Base-by-base conservation (phyloP, 2,113 vertebrate species). In the Plotosus lineatus region DNA sequence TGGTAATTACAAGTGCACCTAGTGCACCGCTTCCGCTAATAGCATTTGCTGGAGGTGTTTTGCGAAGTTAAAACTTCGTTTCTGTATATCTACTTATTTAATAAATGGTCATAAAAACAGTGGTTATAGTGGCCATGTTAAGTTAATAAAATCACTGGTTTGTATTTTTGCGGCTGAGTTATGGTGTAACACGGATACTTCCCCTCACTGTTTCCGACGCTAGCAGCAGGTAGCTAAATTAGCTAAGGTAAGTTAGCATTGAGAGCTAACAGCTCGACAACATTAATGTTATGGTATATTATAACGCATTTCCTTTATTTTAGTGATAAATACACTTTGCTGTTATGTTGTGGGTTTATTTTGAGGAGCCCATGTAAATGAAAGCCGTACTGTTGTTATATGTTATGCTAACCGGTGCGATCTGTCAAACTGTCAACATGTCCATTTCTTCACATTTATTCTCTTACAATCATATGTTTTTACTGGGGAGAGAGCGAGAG, bases 181-280 rank as follows among this genome's bases (percentile, higher is more conserved):
- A 93, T 92, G 92, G 83, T 92, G 90, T 92, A 90, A 88, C 86
- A 77, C 80, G 88, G 89, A 82, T 69, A 87, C 75, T 31, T 87
- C 88, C 23, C 61, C 61, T 36, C 2, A 85, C 85, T 88, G 82
- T 66, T 75, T 81, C 82, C 66, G 74, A 61, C 73, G 66, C 89
- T 82, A 58, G 87, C 88, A 85, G 86, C 87, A 90, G 91, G 90
- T 90, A 86, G 88, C 84, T 73, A 60, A 19, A 61, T 77, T n/a
- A 76, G 65, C 53, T 50, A 56, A 65, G 66, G 80, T 77, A 51
- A 72, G 65, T 69, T 76, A 44, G 63, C 71, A 7, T 19, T 55
- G 23, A 40, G 51, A 50, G 55, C 46, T 56, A 46, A 68, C 31
- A 33, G 31, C 40, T 74, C 72, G 71, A 19, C 15, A 21, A 5